Evolutionary conservation across 2,113 vertebrate genomes (phyloP), one percentile per base, ranked within the genome.

Genomic region (Megaceryle maxima): DNA sequence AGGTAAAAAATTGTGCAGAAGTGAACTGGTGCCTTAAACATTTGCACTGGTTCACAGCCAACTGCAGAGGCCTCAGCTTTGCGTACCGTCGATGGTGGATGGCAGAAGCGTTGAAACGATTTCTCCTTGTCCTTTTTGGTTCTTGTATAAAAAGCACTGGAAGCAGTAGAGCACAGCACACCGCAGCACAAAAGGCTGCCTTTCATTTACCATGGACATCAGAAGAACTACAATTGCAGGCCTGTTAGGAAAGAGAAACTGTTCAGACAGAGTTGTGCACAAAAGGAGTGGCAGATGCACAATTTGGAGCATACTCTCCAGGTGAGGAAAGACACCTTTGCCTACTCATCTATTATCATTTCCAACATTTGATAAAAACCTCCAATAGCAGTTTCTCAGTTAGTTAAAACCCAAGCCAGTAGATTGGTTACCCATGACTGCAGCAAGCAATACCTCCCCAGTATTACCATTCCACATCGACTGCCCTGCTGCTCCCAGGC

Each of bases 141-240:
- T 99, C 96, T 99, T 99, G 97, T 99, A 99, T 11, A 99, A 97
- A 91, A 99, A 99, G 97, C 99, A 99, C 97, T 99, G 99, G 98
- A 99, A 99, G 64, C 99, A 99, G 93, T 99, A 99, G 73, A 99
- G 99, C 48, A 99, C 99, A 3, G 99, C 99, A 66, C 99, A 99
- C 35, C 99, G 99, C 18, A 99, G 98, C 43, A 99, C 99, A 24
- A 99, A 99, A 0, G 99, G 99, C 94, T 99, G 99, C 73, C 99
- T 98, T 92, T 99, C 99, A 0, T 99, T 99, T 24, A 99, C 99
- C 99, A 99, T 99, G 91, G 99, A 99, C 99, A 99, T 99, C 59
- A 99, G 98, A 19, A 99, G 98, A 14, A 99, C 99, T 13, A 99
- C 99, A 6, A 99, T 99, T 3, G 99, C 99, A 8, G 99, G 99